Base-by-base conservation (phyloP, 2,113 vertebrate species). In the Psittacara wagleri region DNA sequence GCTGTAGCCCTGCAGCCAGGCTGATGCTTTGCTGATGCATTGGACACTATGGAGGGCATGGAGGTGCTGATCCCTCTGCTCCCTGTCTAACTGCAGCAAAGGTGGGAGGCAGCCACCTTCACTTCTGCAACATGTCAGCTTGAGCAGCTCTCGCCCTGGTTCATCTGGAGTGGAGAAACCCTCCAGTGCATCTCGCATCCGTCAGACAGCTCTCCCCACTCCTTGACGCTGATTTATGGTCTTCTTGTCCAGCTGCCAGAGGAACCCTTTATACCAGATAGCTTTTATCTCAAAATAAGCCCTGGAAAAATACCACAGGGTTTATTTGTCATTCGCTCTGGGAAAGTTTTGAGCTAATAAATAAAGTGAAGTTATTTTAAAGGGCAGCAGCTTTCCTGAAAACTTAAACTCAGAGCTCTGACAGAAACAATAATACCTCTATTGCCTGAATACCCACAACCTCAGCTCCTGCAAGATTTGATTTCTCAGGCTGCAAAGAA, bases 321-420 rank as follows among this genome's bases (percentile, higher is more conserved):
- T 97, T 97, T 96, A 97, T 97, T 97, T 96, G 91, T 95, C 86
- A 70, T 86, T 96, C 16, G 28, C 76, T 93, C 96, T 97, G 97
- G 96, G 97, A 97, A 98, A 97, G 83, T 96, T 93, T 94, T 83
- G 94, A 96, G 90, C 81, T 90, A 95, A 96, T 94, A 95, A 93
- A 96, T 86, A 92, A 96, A 92, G 77, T 2, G 25, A 92, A 92
- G 88, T 81, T 97, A 97, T 97, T 97, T 97, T 94, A 97, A 97
- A 96, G 90, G 88, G 80, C 55, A 87, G 57, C 39, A 94, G 64
- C 55, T 83, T 69, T 91, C 94, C 80, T 92, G 90, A 94, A 95
- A 96, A 87, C 54, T 95, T 70, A 86, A 95, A 83, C 33, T 90
- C 73, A 74, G 49, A 23, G 44, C 79, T 96, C 86, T 96, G 92